A percentile compares a stretch with the other conserved stretches of the same genome.
Conservation (phyloP, 35 echinoderm and acorn worm species). For the Holothuria glaberrima region DNA sequence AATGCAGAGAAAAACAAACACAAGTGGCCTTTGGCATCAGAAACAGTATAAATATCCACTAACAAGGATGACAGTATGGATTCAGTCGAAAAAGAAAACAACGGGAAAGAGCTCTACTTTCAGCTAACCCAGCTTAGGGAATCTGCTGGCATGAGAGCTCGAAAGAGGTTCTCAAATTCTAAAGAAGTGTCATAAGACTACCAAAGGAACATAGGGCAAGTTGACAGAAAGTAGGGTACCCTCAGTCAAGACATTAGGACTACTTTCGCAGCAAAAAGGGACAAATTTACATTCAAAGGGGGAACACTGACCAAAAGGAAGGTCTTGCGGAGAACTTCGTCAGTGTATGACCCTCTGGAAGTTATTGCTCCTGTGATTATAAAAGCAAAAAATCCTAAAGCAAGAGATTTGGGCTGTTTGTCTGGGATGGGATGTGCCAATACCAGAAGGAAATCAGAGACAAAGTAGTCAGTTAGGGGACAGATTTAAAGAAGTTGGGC, state of each 20-base stretch:
- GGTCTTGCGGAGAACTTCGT: constrained; percentile 28
- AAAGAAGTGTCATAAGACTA: constrained; percentile 1
- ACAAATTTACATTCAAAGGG: constrained; percentile 14
- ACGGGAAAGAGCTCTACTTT: neutral
- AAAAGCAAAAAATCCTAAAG: constrained; percentile 11
- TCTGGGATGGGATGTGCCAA: constrained; percentile 44
- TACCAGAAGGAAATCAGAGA: neutral
- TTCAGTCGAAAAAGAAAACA: neutral
- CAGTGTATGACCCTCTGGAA: constrained; percentile 29
- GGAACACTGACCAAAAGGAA: constrained; percentile 24
- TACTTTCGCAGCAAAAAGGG: constrained; percentile 36
- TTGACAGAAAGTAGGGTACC: constrained; percentile 16
- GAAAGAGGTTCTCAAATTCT: constrained; percentile 57
- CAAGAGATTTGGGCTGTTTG: constrained; percentile 54
- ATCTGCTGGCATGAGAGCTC: neutral
- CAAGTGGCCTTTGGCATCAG: constrained; percentile 18
- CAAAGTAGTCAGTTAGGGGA: neutral
- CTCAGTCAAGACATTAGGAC: constrained; percentile 38
- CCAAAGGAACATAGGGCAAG: constrained; percentile 36
- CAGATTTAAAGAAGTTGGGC: constrained; percentile 3
- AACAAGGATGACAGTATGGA: constrained; percentile 54
- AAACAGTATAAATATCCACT: constrained; percentile 16
- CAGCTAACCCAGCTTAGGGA: neutral
- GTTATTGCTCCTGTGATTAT: constrained; percentile 14
- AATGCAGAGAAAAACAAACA: neutral